These are phyloP conservation scores for Cheilosia impressa DNA, from an alignment of 2,888 invertebrate genomes.

Conservation along the genomic window DNA sequence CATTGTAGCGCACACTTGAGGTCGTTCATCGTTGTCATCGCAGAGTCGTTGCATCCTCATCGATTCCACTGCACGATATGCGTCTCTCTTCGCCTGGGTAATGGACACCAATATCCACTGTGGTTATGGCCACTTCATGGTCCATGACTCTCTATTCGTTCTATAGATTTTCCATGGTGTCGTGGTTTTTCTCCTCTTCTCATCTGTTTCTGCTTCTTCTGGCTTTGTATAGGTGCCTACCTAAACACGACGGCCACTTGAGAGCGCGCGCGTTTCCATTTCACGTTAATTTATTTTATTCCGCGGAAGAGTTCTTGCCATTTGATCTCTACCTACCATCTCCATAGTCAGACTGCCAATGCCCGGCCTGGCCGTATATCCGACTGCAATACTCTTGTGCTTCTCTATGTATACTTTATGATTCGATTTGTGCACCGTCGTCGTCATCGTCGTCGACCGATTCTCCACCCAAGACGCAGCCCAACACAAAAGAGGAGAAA, in stretches of 20 bases:
- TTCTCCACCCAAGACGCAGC: conserved; percentile 38
- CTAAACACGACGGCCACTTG: not conserved
- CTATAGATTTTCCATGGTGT: conserved; percentile 62
- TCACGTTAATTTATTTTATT: conserved; percentile 74
- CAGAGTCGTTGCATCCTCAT: conserved; percentile 61
- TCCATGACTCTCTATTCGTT: conserved; percentile 60
- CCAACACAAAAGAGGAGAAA: conserved; percentile 43
- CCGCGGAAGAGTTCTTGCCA: conserved; percentile 42
- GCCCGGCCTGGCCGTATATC: not conserved
- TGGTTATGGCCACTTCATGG: conserved; percentile 73
- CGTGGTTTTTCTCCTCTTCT: conserved; percentile 28
- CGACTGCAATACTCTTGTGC: not conserved
- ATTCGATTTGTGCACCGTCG: conserved; percentile 50
- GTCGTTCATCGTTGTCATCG: conserved; percentile 63
- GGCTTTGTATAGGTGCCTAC: not conserved
- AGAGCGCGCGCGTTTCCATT: conserved; percentile 52
- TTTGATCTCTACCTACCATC: conserved; percentile 25
- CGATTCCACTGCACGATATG: conserved; percentile 71
- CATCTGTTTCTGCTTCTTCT: not conserved
- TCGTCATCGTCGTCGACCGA: not conserved
- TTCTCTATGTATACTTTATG: conserved; percentile 69
- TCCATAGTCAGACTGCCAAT: not conserved
- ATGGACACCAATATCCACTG: conserved; percentile 69
- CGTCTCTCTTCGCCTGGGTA: conserved; percentile 55
- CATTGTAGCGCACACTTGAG: conserved; percentile 26